Percentiles rank a stretch among this genome's conserved stretches.
These are phyloP conservation scores for Alaudala cheleensis DNA, from an alignment of 2,113 vertebrate species.

Conservation along the genomic window DNA sequence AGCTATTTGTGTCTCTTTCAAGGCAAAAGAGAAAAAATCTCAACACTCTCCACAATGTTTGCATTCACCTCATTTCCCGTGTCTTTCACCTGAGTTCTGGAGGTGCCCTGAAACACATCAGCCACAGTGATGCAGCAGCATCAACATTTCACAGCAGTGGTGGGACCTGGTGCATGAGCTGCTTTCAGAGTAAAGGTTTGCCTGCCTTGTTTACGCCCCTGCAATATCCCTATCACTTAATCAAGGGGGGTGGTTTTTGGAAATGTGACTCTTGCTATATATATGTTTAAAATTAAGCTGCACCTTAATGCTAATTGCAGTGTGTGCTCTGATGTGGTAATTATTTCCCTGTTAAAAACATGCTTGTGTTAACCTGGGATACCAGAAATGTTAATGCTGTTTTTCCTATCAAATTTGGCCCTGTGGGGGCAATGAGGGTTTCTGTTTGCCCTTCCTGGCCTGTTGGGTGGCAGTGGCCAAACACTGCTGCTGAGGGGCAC, in stretches of 20 bases:
- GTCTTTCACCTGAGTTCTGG: not conserved
- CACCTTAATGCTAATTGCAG: not conserved
- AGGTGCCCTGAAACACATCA: not conserved
- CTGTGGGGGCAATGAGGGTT: not conserved
- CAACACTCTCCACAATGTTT: slow-evolving; percentile 12
- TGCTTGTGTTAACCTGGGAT: not conserved
- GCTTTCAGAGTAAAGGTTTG: not conserved
- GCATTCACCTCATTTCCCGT: not conserved
- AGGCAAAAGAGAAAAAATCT: slow-evolving; percentile 39
- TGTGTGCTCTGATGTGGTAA: not conserved
- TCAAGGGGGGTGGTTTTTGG: not conserved
- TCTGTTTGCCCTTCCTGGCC: not conserved
- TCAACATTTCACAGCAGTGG: not conserved
- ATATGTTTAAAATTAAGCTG: not conserved
- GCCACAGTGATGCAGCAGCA: not conserved
- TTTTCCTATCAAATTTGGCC: slow-evolving; percentile 22
- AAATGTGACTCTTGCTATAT: not conserved
- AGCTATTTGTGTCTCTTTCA: slow-evolving; percentile 54
- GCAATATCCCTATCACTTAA: not conserved
- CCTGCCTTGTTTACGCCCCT: not conserved
- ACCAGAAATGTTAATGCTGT: not conserved
- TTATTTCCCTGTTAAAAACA: not conserved
- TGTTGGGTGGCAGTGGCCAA: fast-evolving
- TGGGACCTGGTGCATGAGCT: not conserved
- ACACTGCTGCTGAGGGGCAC: not conserved